Percentiles rank a stretch among this genome's conserved stretches.
phyloP scores from a whole-genome alignment of 2,797 vertebrate species.

The Vireo griseus region DNA sequence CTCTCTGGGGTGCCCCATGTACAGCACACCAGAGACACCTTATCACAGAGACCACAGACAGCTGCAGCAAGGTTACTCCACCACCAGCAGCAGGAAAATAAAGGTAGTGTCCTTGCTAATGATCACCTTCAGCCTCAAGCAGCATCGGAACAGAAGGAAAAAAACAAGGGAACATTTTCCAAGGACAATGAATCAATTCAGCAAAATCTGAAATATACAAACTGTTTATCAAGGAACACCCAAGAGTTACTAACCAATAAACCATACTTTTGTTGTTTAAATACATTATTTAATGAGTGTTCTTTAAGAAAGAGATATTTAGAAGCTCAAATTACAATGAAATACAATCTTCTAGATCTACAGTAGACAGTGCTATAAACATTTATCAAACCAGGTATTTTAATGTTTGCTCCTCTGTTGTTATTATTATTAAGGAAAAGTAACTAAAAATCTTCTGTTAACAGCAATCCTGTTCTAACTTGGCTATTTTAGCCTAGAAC shows the following conservation, averaged over 20 bases:
- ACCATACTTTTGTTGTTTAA: background rate
- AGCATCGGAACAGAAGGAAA: background rate
- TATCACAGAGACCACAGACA: background rate
- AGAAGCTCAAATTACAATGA: conserved; percentile 8
- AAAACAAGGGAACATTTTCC: background rate
- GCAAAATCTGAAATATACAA: background rate
- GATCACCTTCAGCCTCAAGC: background rate
- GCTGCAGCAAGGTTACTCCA: background rate
- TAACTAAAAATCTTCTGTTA: background rate
- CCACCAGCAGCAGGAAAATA: background rate
- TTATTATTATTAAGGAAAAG: background rate
- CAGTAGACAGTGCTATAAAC: background rate
- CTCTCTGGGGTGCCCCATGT: rapidly evolving
- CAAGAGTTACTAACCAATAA: background rate
- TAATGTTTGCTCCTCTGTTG: background rate
- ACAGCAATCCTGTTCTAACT: background rate
- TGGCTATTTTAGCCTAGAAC: background rate
- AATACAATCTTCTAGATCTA: background rate
- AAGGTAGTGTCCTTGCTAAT: background rate
- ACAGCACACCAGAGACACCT: background rate
- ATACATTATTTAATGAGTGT: conserved; percentile 29
- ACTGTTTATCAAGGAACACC: background rate
- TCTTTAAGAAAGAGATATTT: conserved; percentile 24
- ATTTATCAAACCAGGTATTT: background rate
- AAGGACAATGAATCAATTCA: background rate